Percentiles rank a stretch among this genome's conserved stretches.
Conservation (phyloP, 1,140 invertebrate species). For the Epicauta chinensis region DNA sequence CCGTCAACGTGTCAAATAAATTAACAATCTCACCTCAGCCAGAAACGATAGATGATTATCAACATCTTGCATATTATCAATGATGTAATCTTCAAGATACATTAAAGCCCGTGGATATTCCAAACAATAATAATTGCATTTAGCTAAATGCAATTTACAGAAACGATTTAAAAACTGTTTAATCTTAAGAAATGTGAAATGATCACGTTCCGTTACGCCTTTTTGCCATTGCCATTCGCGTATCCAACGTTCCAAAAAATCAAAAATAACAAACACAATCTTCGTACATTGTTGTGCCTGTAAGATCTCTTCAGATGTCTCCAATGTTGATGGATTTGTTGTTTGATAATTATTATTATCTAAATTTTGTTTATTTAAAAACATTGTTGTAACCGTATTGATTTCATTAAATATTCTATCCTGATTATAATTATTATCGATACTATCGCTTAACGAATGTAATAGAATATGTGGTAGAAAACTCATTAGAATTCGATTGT, state of each 20-base stretch:
- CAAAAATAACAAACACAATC: constrained; percentile 62
- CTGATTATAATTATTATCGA: constrained; percentile 30
- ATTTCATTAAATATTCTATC: constrained; percentile 55
- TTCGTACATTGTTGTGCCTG: constrained; percentile 47
- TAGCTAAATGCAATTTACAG: constrained; percentile 59
- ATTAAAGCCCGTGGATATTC: constrained; percentile 67
- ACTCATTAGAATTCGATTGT: constrained; percentile 59
- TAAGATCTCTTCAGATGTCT: constrained; percentile 35
- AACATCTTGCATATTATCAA: constrained; percentile 49
- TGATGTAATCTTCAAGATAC: constrained; percentile 67
- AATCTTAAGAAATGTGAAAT: constrained; percentile 32
- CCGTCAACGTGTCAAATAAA: too few species aligned
- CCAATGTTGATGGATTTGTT: constrained; percentile 8
- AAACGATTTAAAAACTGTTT: constrained; percentile 51
- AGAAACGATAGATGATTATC: constrained; percentile 56
- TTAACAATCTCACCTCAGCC: constrained; percentile 45
- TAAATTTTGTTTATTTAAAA: constrained; percentile 14
- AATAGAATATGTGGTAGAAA: constrained; percentile 67
- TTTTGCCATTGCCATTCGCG: constrained; percentile 51
- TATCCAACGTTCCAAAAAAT: constrained; percentile 68
- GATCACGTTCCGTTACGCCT: constrained; percentile 16
- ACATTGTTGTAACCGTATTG: constrained; percentile 45
- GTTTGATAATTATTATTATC: constrained; percentile 6
- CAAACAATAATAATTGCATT: constrained; percentile 62
- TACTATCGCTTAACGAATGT: constrained; percentile 52